Evolutionary conservation across 2,888 invertebrate species (phyloP), one percentile per base, ranked within the genome.

Genomic region (Oxycera nigricornis): DNA sequence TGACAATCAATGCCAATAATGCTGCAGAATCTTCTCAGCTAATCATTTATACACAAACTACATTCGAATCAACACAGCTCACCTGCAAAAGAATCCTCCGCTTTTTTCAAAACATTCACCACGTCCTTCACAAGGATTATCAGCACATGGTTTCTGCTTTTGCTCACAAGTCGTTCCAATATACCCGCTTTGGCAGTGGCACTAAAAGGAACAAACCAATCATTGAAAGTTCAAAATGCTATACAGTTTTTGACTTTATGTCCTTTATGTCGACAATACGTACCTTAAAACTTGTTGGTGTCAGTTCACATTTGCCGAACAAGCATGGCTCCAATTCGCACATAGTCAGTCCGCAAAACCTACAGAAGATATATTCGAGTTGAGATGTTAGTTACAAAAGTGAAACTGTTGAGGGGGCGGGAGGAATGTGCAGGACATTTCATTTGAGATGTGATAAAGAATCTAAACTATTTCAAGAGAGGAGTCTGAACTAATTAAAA

Each of bases 311-410:
- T 72, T 82, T 81, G 2, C 89, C 89, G 80, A 87, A 87, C 24
- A 86, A 79, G 80, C 89, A 89, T 0, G 88, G 87, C 55, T 82
- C 90, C 55, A 91, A 84, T 81, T 94, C 93, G 85, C 94, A 94
- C 65, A 91, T 88, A 1, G 90, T 92, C 68, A 92, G 86, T 22
- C 91, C 89, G 83, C 94, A 94, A 83, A 94, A 92, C 77, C 91
- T 86, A 7, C 3, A n/a, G n/a, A 46, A 7, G 4, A 46, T 3
- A 46, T 46, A 46, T n/a, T n/a, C n/a, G n/a, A n/a, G n/a, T n/a
- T n/a, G n/a, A n/a, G n/a, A n/a, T n/a, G n/a, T n/a, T n/a, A n/a
- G n/a, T n/a, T n/a, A n/a, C n/a, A n/a, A n/a, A n/a, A n/a, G n/a
- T n/a, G n/a, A n/a, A n/a, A n/a, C n/a, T n/a, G n/a, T n/a, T n/a